Base-by-base conservation (phyloP, 1,140 invertebrate species). In the Temnothorax curvispinosus region DNA sequence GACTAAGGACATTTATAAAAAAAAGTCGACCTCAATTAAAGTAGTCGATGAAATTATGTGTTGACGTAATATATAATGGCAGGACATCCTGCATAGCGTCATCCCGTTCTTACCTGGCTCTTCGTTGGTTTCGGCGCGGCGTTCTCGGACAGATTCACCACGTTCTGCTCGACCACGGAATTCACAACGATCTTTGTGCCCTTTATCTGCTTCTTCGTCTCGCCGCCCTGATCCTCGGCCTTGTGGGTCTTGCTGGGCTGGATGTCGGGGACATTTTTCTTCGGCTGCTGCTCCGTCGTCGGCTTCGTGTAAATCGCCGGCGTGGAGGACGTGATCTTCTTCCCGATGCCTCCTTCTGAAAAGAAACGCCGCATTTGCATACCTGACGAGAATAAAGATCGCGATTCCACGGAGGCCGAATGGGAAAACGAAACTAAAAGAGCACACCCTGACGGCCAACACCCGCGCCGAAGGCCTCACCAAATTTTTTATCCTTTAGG, bases 231-330 rank as follows among this genome's bases (percentile, higher is more conserved):
- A 88, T 88, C 15, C 44, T 72, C 65, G 9, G 38, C 38, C 71
- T 91, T 91, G 50, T 93, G 75, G 0, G 94, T 95, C 81, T 95
- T 95, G 89, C 95, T 95, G n/a, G 95, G 94, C 52, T 95, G 94
- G 41, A 95, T 95, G 82, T 95, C 93, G 60, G 90, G 87, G 27
- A 32, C 50, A 75, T 89, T 92, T 85, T 94, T 94, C 86, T 94
- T 94, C 67, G 88, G 87, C 27, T 77, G 75, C 41, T 77, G 65
- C 27, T 50, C 54, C 38, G 76, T 85, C 62, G 92, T 91, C 13
- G 90, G 95, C 74, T 95, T 95, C 56, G 95, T 95, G 75, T 94
- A 91, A 71, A 95, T 95, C 21, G 93, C 77, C 35, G 92, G 56
- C 18, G 32, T 58, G 47, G 56, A 54, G 72, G 41, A 72, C 32